phyloP scores from a whole-genome alignment of 2,113 vertebrate genomes.

The Urocitellus parryii region DNA sequence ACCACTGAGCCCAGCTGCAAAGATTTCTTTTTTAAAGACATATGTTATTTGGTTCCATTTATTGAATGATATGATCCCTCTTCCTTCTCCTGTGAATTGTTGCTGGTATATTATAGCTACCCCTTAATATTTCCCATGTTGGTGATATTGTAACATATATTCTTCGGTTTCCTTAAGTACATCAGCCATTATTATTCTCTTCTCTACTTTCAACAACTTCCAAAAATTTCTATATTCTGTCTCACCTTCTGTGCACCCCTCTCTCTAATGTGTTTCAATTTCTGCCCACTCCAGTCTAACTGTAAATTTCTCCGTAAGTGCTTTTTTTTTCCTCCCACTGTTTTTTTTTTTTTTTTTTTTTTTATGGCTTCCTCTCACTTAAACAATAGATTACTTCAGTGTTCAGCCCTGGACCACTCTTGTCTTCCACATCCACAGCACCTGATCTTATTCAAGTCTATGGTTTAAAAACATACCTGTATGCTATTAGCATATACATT shows the following conservation, averaged over 20 bases:
- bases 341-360: not conserved
- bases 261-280: not conserved
- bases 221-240: not conserved
- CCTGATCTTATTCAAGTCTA: not conserved
- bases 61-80: not conserved
- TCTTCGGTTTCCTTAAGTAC: not conserved
- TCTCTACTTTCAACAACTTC: not conserved
- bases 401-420: not conserved
- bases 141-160: not conserved
- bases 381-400: not conserved
- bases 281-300: not conserved
- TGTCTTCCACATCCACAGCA: not conserved
- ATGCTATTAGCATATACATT: not conserved
- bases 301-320: not conserved
- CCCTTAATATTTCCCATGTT: not conserved
- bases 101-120: not conserved
- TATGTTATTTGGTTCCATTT: not conserved
- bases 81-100: not conserved
- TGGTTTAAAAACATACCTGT: not conserved
- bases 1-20: not conserved
- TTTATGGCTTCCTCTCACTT: not conserved
- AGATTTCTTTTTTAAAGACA: not conserved
- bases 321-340: not conserved
- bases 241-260: not conserved
- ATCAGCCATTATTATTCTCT: not conserved